These are phyloP conservation scores for Lithophane semibrunnea DNA, from an alignment of 2,888 invertebrate species.

Conservation along the genomic window DNA sequence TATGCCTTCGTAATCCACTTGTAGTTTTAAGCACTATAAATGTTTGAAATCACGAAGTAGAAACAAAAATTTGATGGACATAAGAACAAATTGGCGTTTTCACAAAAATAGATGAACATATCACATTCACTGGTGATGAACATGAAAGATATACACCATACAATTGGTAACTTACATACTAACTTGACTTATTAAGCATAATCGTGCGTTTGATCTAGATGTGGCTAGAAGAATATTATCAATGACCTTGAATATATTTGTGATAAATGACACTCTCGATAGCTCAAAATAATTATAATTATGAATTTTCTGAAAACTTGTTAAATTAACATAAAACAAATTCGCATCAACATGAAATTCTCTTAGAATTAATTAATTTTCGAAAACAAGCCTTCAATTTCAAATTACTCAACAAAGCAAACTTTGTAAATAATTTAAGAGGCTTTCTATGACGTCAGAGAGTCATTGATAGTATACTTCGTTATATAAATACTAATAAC, in stretches of 20 bases:
- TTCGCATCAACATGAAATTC: conserved; percentile 3
- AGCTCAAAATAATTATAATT: background rate
- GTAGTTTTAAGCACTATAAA: conserved; percentile 75
- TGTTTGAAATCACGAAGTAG: conserved; percentile 76
- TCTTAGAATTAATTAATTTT: conserved; percentile 19
- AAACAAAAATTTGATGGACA: conserved; percentile 60
- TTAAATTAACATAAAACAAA: background rate
- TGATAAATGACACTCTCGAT: background rate
- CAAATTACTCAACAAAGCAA: conserved; percentile 18
- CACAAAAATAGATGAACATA: conserved; percentile 67
- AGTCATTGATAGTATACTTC: conserved; percentile 56
- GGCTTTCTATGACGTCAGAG: conserved; percentile 19
- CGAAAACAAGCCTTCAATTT: conserved; percentile 12
- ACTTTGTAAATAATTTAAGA: conserved; percentile 36
- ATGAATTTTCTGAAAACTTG: background rate
- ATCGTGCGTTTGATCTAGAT: conserved; percentile 65
- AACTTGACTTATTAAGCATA: conserved; percentile 66
- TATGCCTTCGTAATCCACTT: conserved; percentile 60
- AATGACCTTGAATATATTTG: conserved; percentile 42
- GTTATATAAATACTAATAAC: conserved; percentile 61
- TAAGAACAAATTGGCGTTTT: conserved; percentile 70
- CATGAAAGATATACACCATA: conserved; percentile 60
- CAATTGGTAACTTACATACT: conserved; percentile 66
- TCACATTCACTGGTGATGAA: conserved; percentile 57
- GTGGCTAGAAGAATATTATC: conserved; percentile 67